Percentiles rank a stretch among this genome's conserved stretches.
phyloP scores from a whole-genome alignment of 2,797 vertebrate genomes.

The Enteromius radiatus region DNA sequence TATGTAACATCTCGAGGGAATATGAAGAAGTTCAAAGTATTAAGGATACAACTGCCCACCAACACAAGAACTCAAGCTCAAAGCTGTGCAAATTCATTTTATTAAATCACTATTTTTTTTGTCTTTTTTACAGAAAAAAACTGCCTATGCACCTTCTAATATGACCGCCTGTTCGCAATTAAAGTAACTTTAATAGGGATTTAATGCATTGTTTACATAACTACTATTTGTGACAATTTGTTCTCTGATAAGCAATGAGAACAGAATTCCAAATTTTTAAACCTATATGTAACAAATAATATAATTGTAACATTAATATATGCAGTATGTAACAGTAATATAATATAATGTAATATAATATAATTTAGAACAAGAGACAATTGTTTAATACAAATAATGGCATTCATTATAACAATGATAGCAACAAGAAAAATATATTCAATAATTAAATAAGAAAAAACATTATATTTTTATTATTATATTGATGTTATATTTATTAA shows the following conservation, averaged over 20 bases:
- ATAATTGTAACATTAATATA: too few species aligned
- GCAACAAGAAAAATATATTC: neutral
- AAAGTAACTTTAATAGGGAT: neutral
- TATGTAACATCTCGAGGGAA: neutral
- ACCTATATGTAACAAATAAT: too few species aligned
- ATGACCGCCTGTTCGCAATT: neutral
- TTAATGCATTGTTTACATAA: neutral
- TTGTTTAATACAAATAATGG: neutral
- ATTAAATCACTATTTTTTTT: neutral
- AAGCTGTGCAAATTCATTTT: neutral
- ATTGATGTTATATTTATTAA: neutral
- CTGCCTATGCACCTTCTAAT: neutral
- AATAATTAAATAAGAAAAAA: neutral
- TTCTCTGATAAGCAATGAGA: too few species aligned
- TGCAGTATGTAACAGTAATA: too few species aligned
- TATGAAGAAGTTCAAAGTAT: neutral
- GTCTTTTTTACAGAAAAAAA: neutral
- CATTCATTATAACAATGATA: neutral
- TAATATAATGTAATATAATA: too few species aligned
- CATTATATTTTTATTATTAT: neutral
- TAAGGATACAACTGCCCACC: neutral
- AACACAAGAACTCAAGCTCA: neutral
- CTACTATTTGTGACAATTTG: neutral
- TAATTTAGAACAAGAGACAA: too few species aligned
- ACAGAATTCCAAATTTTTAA: too few species aligned